Conservation (phyloP, 2,888 invertebrate genomes). For the Didymodactylos carnosus region DNA sequence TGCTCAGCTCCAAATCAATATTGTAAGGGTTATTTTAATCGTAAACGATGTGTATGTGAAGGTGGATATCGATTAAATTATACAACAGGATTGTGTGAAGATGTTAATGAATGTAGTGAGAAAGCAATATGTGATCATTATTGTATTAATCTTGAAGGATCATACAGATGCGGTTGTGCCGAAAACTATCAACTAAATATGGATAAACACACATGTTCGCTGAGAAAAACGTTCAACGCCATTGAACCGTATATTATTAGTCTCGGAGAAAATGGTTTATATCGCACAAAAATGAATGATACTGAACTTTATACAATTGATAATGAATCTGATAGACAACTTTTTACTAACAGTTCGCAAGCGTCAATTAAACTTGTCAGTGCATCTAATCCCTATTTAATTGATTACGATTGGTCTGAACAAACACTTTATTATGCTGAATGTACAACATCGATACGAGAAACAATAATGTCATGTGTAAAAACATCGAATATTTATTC, state of each 20-base stretch:
- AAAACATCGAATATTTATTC: neutral
- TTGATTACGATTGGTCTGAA: neutral
- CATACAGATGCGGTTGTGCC: conserved; percentile 7
- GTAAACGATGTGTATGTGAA: conserved; percentile 6
- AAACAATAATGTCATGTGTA: neutral
- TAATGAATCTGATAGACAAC: too few relatives aligned
- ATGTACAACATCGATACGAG: neutral
- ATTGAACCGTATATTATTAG: too few relatives aligned
- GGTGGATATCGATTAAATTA: conserved; percentile 4
- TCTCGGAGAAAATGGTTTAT: too few relatives aligned
- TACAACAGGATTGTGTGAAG: conserved; percentile 1
- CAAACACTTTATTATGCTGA: neutral
- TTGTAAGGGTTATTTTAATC: neutral
- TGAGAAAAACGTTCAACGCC: too few relatives aligned
- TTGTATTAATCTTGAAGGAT: conserved; percentile 10
- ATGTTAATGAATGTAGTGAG: neutral
- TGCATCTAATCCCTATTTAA: neutral
- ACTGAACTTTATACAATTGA: too few relatives aligned
- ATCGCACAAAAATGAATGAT: too few relatives aligned
- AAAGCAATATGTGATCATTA: conserved; percentile 9
- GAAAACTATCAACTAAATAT: conserved; percentile 8
- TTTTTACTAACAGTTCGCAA: too few relatives aligned
- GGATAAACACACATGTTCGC: conserved; percentile 9
- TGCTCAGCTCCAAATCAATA: neutral
- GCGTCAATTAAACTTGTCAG: too few relatives aligned